phyloP scores from a whole-genome alignment of 1,140 invertebrate species.

The Magallana gigas region DNA sequence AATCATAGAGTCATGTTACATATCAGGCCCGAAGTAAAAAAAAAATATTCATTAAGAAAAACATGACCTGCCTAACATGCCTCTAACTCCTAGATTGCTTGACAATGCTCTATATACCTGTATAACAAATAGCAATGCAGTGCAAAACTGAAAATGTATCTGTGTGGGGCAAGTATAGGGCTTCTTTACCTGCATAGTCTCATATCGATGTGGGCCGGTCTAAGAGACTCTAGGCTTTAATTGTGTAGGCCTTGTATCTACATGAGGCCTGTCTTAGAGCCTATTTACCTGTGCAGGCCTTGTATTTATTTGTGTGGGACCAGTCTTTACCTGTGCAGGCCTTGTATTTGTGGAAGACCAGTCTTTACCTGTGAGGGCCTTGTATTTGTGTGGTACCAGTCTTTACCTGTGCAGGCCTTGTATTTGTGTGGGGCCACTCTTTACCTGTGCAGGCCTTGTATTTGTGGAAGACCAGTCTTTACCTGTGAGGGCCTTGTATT shows the following conservation, averaged over 20 bases:
- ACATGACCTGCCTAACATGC: too few species aligned
- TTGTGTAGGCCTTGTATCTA: too few species aligned
- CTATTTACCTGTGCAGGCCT: conserved; percentile 76
- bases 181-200: conserved; percentile 85
- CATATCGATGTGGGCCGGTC: conserved; percentile 81
- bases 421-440: conserved; percentile 82
- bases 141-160: conserved; percentile 81
- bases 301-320: too few species aligned
- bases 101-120: too few species aligned
- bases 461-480: conserved; percentile 79
- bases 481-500: conserved; percentile 85
- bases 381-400: conserved; percentile 82
- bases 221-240: conserved; percentile 82
- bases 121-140: too few species aligned
- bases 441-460: conserved; percentile 85
- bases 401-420: conserved; percentile 85
- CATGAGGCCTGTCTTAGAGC: conserved; percentile 80
- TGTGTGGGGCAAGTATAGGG: conserved; percentile 79
- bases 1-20: too few species aligned
- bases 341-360: conserved; percentile 83
- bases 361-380: conserved; percentile 84
- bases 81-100: too few species aligned
- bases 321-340: conserved; percentile 49
- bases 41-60: too few species aligned
- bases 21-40: too few species aligned